These are phyloP conservation scores for Stratiomys singularior DNA, from an alignment of 2,888 invertebrate genomes.

Conservation along the genomic window DNA sequence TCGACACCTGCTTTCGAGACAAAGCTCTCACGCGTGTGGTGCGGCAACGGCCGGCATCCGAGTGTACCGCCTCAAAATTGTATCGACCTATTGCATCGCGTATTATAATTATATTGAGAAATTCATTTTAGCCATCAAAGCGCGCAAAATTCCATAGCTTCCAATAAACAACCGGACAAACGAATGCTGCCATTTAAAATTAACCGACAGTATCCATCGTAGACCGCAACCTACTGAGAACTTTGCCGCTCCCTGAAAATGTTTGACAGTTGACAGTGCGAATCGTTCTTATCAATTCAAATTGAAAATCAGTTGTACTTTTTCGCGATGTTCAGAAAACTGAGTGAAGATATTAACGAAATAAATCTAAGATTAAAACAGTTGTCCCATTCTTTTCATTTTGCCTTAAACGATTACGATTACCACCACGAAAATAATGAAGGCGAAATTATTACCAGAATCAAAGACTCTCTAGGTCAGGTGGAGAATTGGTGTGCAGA, in stretches of 20 bases:
- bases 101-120: too few relatives aligned
- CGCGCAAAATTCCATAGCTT: too few relatives aligned
- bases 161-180: too few relatives aligned
- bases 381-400: slow-evolving; percentile 36
- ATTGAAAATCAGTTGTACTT: not conserved
- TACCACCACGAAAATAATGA: slow-evolving; percentile 47
- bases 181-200: too few relatives aligned
- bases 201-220: too few relatives aligned
- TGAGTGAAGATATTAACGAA: slow-evolving; percentile 31
- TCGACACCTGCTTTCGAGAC: too few relatives aligned
- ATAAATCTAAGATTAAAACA: slow-evolving; percentile 37
- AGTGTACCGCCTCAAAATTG: too few relatives aligned
- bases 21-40: too few relatives aligned
- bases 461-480: slow-evolving; percentile 5
- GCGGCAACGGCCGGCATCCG: too few relatives aligned
- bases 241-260: not conserved
- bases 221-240: not conserved
- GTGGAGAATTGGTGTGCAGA: slow-evolving; percentile 24
- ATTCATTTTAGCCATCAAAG: too few relatives aligned
- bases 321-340: slow-evolving; percentile 28
- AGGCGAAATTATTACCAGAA: slow-evolving; percentile 29
- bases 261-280: not conserved
- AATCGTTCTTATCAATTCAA: not conserved
- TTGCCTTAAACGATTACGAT: slow-evolving; percentile 48
- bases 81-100: too few relatives aligned